phyloP scores from a whole-genome alignment of 2,888 invertebrate genomes.

The Gymnoscelis rufifasciata region DNA sequence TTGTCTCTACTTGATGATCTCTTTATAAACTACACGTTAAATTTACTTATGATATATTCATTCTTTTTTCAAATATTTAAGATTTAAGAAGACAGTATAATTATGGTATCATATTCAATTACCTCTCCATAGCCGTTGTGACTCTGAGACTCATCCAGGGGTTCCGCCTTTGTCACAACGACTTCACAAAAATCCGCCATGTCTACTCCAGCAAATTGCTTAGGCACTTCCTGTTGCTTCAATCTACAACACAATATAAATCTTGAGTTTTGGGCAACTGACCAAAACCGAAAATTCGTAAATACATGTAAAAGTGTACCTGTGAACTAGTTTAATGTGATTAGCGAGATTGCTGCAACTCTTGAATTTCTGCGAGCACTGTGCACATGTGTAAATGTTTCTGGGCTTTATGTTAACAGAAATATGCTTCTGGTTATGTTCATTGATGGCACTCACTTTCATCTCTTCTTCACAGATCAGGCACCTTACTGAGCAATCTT shows the following conservation, averaged over 20 bases:
- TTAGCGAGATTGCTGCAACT: constrained; percentile 61
- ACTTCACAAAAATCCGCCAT: constrained; percentile 78
- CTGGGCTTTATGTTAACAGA: constrained; percentile 61
- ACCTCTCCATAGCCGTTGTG: constrained; percentile 67
- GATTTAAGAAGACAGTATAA: too few relatives aligned
- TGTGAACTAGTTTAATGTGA: constrained; percentile 68
- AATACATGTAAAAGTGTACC: constrained; percentile 29
- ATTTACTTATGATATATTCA: too few relatives aligned
- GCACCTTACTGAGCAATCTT: constrained; percentile 66
- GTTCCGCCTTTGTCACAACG: constrained; percentile 78
- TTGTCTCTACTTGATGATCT: too few relatives aligned
- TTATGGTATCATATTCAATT: too few relatives aligned
- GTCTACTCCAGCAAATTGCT: constrained; percentile 32
- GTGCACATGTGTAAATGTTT: constrained; percentile 67
- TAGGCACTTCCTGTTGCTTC: constrained; percentile 40
- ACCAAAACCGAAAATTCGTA: too few relatives aligned
- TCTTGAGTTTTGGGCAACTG: neutral
- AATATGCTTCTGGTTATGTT: constrained; percentile 67
- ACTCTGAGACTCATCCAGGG: constrained; percentile 70
- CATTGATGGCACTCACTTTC: constrained; percentile 65
- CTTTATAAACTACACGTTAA: too few relatives aligned
- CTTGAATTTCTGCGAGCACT: constrained; percentile 63
- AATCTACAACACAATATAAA: constrained; percentile 35
- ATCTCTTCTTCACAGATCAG: constrained; percentile 68
- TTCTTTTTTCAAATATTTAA: too few relatives aligned